Conservation (phyloP, 2,113 vertebrate species). For the Pterocles orientalis region DNA sequence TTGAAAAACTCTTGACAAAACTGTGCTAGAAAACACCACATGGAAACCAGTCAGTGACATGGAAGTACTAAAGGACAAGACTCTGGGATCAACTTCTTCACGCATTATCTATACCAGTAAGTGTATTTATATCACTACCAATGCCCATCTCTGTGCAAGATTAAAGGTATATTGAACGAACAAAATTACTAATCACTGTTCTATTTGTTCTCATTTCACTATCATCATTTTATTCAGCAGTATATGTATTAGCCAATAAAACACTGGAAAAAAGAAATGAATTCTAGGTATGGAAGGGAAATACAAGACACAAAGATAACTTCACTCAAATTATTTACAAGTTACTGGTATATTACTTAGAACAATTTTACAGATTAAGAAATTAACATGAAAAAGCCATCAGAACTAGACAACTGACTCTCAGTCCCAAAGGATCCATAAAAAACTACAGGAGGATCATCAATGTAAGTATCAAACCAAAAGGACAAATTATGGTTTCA, state of each 20-base stretch:
- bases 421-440: neutral
- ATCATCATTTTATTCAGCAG: neutral
- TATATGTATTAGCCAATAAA: neutral
- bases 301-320: neutral
- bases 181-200: neutral
- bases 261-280: neutral
- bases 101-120: neutral
- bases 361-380: neutral
- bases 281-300: neutral
- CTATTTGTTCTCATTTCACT: neutral
- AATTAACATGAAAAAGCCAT: neutral
- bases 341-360: neutral
- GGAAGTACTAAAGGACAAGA: neutral
- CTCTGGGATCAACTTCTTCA: neutral
- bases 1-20: neutral
- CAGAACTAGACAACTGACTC: neutral
- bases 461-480: neutral
- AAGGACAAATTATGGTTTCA: neutral
- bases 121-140: neutral
- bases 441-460: neutral
- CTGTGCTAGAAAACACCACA: neutral
- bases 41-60: neutral
- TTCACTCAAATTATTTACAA: neutral
- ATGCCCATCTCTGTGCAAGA: neutral
- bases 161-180: neutral